A percentile compares a stretch with the other conserved stretches of the same genome.
Conservation (phyloP, 1,140 invertebrate species). For the Uloborus diversus region DNA sequence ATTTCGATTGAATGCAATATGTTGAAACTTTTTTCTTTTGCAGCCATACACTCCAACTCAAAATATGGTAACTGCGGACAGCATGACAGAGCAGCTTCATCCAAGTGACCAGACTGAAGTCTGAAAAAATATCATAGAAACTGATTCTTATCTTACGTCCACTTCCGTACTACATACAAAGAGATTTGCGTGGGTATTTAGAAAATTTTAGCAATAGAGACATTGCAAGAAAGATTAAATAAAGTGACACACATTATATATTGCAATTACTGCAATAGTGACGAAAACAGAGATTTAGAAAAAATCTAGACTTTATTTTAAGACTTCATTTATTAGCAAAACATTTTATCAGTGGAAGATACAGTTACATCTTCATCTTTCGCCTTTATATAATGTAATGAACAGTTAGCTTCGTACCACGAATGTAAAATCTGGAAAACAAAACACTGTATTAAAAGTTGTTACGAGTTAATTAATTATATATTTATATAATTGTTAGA, state of each 20-base stretch:
- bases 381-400: neutral
- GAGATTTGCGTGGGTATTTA: no score
- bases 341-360: conserved; percentile 12
- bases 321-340: conserved; percentile 4
- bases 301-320: conserved; percentile 40
- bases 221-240: no score
- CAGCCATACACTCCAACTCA: neutral
- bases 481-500: conserved; percentile 51
- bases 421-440: conserved; percentile 47
- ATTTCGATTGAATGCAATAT: neutral
- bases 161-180: no score
- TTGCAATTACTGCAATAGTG: no score
- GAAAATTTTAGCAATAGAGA: no score
- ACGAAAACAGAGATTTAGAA: neutral
- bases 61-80: conserved; percentile 8
- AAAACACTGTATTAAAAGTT: conserved; percentile 52
- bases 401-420: neutral
- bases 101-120: conserved; percentile 29
- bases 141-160: conserved; percentile 33
- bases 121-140: conserved; percentile 4
- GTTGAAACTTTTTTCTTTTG: neutral
- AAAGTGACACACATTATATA: no score
- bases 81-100: conserved; percentile 41
- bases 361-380: conserved; percentile 1
- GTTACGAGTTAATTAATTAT: conserved; percentile 27